These are phyloP conservation scores for Scaptomyza polygonia DNA, from an alignment of 2,888 invertebrate species.

Conservation along the genomic window DNA sequence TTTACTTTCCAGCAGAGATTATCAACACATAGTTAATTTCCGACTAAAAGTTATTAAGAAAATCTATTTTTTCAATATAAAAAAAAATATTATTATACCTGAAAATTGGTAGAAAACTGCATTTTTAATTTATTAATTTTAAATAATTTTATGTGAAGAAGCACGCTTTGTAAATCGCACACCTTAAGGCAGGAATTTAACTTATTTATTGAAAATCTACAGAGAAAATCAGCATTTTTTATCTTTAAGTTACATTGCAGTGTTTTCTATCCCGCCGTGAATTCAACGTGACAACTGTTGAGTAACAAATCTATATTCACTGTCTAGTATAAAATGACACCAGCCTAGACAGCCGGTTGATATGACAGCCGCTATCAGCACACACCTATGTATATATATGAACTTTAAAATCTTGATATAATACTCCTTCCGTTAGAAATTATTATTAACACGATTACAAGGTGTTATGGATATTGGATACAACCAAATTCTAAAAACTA, in stretches of 20 bases:
- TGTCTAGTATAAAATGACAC: neutral
- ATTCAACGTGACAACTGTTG: slow-evolving; percentile 14
- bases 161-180: too few species aligned
- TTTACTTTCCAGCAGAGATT: too few species aligned
- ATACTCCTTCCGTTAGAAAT: neutral
- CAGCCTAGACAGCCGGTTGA: slow-evolving; percentile 9
- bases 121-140: too few species aligned
- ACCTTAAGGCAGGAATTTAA: too few species aligned
- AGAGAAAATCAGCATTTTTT: too few species aligned
- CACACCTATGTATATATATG: neutral
- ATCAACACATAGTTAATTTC: too few species aligned
- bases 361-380: slow-evolving; percentile 1
- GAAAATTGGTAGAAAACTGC: too few species aligned
- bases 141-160: too few species aligned
- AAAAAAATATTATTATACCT: too few species aligned
- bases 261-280: neutral
- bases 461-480: neutral
- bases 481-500: neutral
- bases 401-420: neutral
- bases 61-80: too few species aligned
- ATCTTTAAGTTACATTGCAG: neutral
- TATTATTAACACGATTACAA: neutral
- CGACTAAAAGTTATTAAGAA: too few species aligned
- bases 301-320: slow-evolving; percentile 5
- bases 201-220: too few species aligned